Evolutionary conservation across 2,113 vertebrate species (phyloP).

Genomic region (Nothoprocta perdicaria): DNA sequence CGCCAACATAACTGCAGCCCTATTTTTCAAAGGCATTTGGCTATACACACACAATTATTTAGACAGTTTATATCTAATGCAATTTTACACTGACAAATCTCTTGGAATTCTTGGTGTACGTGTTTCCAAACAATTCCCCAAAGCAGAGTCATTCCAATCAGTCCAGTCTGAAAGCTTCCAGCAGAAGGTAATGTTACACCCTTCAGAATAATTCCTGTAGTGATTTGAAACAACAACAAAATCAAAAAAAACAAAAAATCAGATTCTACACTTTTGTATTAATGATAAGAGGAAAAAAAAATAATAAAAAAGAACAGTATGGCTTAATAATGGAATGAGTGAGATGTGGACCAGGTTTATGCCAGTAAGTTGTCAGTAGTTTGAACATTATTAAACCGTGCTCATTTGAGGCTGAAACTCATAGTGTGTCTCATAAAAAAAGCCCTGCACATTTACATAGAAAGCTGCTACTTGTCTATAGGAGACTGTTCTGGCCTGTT

Average conservation of each 20-base stretch:
- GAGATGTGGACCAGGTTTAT: neutral
- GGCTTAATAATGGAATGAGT: neutral
- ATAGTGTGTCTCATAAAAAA: neutral
- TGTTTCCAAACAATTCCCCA: neutral
- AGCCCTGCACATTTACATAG: neutral
- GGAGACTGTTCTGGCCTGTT: neutral
- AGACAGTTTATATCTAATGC: conserved; percentile 2
- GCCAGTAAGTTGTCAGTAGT: neutral
- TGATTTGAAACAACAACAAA: neutral
- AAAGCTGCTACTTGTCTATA: neutral
- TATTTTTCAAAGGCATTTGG: conserved; percentile 50
- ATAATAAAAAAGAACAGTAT: rapidly evolving
- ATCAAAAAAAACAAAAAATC: neutral
- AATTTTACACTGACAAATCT: conserved; percentile 26
- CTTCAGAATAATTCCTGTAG: neutral
- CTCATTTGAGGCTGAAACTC: neutral
- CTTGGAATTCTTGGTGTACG: neutral
- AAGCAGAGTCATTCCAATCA: neutral
- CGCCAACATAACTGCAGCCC: neutral
- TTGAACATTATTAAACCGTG: neutral
- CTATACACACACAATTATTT: conserved; percentile 2
- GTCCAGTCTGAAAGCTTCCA: neutral
- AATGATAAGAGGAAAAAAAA: neutral
- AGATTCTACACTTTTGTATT: neutral
- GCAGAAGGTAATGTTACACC: neutral